Base-by-base conservation (phyloP, 2,113 vertebrate species). In the Stictonetta naevosa region DNA sequence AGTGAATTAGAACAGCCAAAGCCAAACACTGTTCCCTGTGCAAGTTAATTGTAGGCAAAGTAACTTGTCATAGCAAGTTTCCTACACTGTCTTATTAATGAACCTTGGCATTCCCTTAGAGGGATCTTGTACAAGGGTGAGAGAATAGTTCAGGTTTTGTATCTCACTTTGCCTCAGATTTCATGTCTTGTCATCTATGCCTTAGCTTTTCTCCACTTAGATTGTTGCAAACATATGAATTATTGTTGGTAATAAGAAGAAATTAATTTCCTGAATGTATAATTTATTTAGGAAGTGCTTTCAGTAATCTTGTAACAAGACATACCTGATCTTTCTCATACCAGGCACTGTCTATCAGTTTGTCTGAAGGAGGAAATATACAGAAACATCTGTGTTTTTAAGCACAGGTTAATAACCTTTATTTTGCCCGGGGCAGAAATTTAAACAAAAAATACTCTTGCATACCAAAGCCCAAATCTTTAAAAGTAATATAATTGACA, bases 41-140 rank as follows among this genome's bases (percentile, higher is more conserved):
- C 31, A 73, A 88, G 34, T 75, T 93, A 96, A 92, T 88, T 82
- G 64, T 64, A 69, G 48, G 73, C 44, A 86, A 84, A 86, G 62
- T 78, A 90, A 83, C 76, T 83, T 94, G 72, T 77, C 69, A 81
- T 26, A 62, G 34, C 56, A 72, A 78, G 76, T 88, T 94, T 74
- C 52, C 33, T 83, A 26, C 50, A 68, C 34, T 48, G 42, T 28
- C 46, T 92, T 64, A 25, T 68, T 93, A 93, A 92, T 44, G 69
- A 89, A 93, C 25, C 60, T 88, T 88, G 86, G 26, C 76, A 74
- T 80, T 90, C 52, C 38, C 52, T 69, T 46, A 42, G 78, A 88
- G 46, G 48, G 50, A 75, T 78, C 33, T 78, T 67, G 25, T 86
- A 31, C 0, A 6, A 64, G 22, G 52, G 23, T 59, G 42, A 90